These are phyloP conservation scores for Fringilla coelebs DNA, from an alignment of 2,797 vertebrate genomes.

Conservation along the genomic window DNA sequence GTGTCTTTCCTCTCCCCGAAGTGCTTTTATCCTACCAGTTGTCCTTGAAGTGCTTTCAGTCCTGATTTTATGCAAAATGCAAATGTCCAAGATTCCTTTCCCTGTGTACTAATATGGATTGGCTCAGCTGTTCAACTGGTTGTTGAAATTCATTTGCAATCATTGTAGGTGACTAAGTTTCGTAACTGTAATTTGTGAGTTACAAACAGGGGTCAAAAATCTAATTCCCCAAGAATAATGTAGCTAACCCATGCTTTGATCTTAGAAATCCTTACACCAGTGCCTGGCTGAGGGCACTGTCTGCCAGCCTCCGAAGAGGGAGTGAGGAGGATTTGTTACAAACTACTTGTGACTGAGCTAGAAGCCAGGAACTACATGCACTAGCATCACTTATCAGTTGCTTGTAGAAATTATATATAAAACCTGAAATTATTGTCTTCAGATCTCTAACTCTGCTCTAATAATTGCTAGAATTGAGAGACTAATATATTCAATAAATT, in stretches of 20 bases:
- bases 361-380: not conserved
- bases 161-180: not conserved
- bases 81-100: not conserved
- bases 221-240: not conserved
- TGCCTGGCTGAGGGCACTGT: not conserved
- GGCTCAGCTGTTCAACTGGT: not conserved
- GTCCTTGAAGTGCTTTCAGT: conserved; percentile 16
- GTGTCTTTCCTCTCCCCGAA: not conserved
- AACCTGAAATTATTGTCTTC: conserved; percentile 23
- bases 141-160: not conserved
- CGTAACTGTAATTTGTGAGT: not conserved
- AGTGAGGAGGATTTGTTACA: not conserved
- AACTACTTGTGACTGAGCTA: not conserved
- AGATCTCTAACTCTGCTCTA: conserved; percentile 10
- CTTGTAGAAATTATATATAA: not conserved
- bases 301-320: rapidly evolving
- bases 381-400: not conserved
- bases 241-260: conserved; percentile 12
- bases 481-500: conserved; percentile 51
- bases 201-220: conserved; percentile 4
- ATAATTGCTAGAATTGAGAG: conserved; percentile 9
- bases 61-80: not conserved
- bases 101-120: not conserved
- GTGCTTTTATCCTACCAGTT: not conserved
- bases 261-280: not conserved